Evolutionary conservation across 2,113 vertebrate genomes (phyloP).

Genomic region (Poicephalus meyeri): DNA sequence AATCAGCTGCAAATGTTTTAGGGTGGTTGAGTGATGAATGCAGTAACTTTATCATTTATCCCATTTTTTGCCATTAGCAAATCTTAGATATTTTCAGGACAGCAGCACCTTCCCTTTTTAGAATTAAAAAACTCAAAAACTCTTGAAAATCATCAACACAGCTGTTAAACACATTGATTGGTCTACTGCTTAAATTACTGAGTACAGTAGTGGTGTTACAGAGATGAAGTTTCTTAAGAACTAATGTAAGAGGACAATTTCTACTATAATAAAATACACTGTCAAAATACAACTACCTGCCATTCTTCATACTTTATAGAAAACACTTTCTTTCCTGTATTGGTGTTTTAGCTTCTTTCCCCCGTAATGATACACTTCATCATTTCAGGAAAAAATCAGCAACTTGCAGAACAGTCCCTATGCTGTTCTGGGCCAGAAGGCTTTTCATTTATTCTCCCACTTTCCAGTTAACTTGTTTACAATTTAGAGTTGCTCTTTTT

Average conservation of each 20-base stretch:
- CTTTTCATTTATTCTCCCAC: background rate
- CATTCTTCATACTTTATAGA: slow-evolving; percentile 1
- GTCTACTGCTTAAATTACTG: background rate
- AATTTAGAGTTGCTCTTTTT: background rate
- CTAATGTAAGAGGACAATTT: background rate
- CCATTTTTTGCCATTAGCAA: slow-evolving; percentile 60
- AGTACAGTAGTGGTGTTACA: background rate
- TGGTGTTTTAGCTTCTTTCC: background rate
- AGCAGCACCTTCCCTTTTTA: slow-evolving; percentile 13
- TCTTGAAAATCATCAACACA: background rate
- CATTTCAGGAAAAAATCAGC: background rate
- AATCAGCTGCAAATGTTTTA: slow-evolving; percentile 80
- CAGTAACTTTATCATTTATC: slow-evolving; percentile 62
- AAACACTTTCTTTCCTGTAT: background rate
- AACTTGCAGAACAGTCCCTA: background rate
- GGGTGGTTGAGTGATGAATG: slow-evolving; percentile 68
- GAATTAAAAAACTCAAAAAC: background rate
- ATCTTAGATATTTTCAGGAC: slow-evolving; percentile 37
- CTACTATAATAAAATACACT: background rate
- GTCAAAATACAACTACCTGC: background rate
- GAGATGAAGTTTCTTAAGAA: background rate
- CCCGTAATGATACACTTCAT: background rate
- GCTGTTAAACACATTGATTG: background rate
- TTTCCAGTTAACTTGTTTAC: background rate
- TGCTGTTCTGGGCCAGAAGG: background rate